Evolutionary conservation across 2,888 invertebrate genomes (phyloP).

Genomic region (Norana najaformis): DNA sequence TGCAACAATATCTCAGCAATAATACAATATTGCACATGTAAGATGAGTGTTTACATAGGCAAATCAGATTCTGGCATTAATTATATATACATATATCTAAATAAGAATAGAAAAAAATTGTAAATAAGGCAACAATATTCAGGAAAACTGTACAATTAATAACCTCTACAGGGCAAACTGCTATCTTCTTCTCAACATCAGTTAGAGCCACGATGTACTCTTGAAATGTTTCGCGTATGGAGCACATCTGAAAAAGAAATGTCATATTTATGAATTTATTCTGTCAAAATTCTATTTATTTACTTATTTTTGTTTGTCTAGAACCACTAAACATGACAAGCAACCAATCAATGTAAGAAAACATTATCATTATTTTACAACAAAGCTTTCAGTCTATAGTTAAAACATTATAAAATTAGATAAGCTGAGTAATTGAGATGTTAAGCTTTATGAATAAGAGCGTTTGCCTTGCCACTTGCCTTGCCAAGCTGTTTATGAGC

Average conservation of each 20-base stretch:
- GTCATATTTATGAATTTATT: not conserved
- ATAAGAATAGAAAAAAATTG: not conserved
- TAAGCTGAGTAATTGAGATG: not conserved
- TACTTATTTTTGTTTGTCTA: not conserved
- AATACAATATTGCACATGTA: not conserved
- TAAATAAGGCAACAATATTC: not conserved
- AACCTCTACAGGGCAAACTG: slow-evolving; percentile 48
- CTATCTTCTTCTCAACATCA: slow-evolving; percentile 65
- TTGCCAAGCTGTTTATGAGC: slow-evolving; percentile 70
- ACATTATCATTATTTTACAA: not conserved
- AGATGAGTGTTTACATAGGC: not conserved
- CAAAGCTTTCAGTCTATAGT: not conserved
- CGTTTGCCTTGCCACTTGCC: slow-evolving; percentile 46
- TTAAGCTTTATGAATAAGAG: not conserved
- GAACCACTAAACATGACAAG: not conserved
- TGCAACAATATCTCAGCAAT: not conserved
- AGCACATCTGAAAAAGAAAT: slow-evolving; percentile 60
- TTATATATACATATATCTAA: not conserved
- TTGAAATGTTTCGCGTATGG: slow-evolving; percentile 70
- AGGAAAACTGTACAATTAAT: not conserved
- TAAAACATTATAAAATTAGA: not conserved
- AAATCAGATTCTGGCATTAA: not conserved
- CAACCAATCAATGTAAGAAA: too few relatives aligned
- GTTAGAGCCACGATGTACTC: slow-evolving; percentile 71
- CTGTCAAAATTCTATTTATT: not conserved